These are phyloP conservation scores for Molorchus minor DNA, from an alignment of 2,888 invertebrate species.

Conservation along the genomic window DNA sequence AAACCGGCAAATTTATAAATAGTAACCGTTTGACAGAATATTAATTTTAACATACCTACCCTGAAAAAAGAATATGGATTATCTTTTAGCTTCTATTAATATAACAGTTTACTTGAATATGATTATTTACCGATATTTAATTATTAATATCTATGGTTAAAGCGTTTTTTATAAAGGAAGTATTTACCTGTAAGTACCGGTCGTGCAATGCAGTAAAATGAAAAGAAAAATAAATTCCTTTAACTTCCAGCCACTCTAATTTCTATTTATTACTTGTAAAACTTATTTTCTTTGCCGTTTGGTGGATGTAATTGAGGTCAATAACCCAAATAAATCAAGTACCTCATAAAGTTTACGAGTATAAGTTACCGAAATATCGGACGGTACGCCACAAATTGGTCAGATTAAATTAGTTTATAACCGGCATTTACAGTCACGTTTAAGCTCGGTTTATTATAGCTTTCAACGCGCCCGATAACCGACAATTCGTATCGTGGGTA, in stretches of 20 bases:
- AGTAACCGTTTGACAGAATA: too few species aligned
- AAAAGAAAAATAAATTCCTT: background rate
- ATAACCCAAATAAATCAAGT: conserved; percentile 34
- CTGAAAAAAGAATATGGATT: too few species aligned
- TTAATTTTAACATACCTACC: too few species aligned
- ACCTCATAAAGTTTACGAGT: conserved; percentile 37
- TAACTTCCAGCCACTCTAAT: background rate
- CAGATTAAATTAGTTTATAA: conserved; percentile 38
- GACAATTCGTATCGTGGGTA: conserved; percentile 3
- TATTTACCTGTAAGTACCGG: too few species aligned
- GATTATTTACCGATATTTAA: too few species aligned
- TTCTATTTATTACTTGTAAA: conserved; percentile 1
- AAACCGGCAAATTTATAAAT: too few species aligned
- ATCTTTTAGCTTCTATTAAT: too few species aligned
- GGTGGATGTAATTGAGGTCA: conserved; percentile 33
- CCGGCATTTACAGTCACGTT: conserved; percentile 24
- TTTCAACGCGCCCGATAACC: conserved; percentile 18
- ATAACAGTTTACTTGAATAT: too few species aligned
- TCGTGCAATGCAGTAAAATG: background rate
- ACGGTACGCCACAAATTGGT: conserved; percentile 33
- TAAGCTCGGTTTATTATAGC: conserved; percentile 27
- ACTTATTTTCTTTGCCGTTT: conserved; percentile 15
- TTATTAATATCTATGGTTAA: too few species aligned
- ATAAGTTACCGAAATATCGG: conserved; percentile 34
- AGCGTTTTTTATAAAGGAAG: too few species aligned